Evolutionary conservation across 2,797 vertebrate genomes (phyloP).

Genomic region (Erethizon dorsatum): DNA sequence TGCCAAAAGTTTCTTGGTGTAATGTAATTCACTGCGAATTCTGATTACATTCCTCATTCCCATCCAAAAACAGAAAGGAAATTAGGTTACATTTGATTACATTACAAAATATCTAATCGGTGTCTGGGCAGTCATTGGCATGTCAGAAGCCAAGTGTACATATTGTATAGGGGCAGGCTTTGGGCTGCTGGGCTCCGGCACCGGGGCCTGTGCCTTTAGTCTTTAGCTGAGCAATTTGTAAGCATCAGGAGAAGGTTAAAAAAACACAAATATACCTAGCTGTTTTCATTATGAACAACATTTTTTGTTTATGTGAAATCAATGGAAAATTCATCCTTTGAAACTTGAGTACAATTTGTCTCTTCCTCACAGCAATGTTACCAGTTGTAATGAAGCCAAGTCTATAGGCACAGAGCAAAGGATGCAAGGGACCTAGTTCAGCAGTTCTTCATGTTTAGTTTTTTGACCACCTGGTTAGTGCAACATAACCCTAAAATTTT

Average conservation of each 20-base stretch:
- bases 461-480: not conserved
- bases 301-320: constrained; percentile 54
- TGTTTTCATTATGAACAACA: constrained; percentile 56
- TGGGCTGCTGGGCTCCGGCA: not conserved
- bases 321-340: constrained; percentile 71
- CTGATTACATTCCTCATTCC: constrained; percentile 82
- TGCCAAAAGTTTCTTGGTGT: constrained; percentile 75
- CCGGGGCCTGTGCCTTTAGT: not conserved
- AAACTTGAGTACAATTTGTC: constrained; percentile 68
- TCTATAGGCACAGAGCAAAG: not conserved
- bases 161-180: not conserved
- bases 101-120: constrained; percentile 65
- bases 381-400: constrained; percentile 42
- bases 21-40: constrained; percentile 81
- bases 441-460: not conserved
- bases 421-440: not conserved
- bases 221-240: constrained; percentile 4
- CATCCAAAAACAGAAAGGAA: constrained; percentile 82
- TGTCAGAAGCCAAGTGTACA: constrained; percentile 47
- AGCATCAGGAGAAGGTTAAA: constrained; percentile 65
- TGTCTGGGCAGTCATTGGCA: constrained; percentile 61
- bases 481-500: not conserved
- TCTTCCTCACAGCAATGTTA: constrained; percentile 62
- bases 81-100: constrained; percentile 84
- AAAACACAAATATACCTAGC: constrained; percentile 28